Conservation (phyloP, 2,888 invertebrate species). For the Parthenolecanium corni region DNA sequence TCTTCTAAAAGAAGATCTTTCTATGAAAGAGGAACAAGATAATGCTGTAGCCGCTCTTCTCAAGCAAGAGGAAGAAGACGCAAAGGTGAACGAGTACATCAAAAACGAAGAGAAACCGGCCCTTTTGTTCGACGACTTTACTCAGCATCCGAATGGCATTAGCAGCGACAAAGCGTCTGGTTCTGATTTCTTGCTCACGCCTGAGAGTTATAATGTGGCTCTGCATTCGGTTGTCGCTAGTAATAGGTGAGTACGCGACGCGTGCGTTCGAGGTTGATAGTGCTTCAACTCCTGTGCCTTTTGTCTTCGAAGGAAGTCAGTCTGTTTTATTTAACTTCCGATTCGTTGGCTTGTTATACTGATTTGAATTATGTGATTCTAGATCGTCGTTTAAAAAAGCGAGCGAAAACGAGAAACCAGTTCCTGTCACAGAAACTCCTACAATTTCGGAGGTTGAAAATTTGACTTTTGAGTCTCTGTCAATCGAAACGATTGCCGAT, state of each 20-base stretch:
- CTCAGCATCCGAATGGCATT: not conserved
- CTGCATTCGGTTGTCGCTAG: conserved; percentile 12
- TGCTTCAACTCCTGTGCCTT: not conserved
- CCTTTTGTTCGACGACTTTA: conserved; percentile 16
- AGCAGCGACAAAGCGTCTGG: not conserved
- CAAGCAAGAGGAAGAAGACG: conserved; percentile 19
- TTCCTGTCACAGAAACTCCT: not conserved
- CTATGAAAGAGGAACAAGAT: conserved; percentile 21
- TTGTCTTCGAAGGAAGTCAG: too few relatives aligned
- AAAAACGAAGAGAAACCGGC: conserved; percentile 22
- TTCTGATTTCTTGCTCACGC: conserved; percentile 9
- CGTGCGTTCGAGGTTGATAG: not conserved
- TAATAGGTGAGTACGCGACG: not conserved
- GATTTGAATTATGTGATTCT: not conserved
- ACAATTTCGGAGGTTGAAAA: conserved; percentile 15
- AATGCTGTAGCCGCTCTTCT: conserved; percentile 16
- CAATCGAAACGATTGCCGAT: conserved; percentile 11
- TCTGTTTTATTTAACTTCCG: too few relatives aligned
- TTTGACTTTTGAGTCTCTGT: conserved; percentile 10
- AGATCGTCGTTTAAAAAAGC: conserved; percentile 14
- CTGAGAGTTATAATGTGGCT: conserved; percentile 16
- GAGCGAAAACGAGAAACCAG: not conserved
- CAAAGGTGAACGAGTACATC: conserved; percentile 19
- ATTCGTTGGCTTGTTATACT: too few relatives aligned
- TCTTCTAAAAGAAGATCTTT: conserved; percentile 10